Conservation (phyloP, 2,888 invertebrate genomes). For the Blomia tropicalis region DNA sequence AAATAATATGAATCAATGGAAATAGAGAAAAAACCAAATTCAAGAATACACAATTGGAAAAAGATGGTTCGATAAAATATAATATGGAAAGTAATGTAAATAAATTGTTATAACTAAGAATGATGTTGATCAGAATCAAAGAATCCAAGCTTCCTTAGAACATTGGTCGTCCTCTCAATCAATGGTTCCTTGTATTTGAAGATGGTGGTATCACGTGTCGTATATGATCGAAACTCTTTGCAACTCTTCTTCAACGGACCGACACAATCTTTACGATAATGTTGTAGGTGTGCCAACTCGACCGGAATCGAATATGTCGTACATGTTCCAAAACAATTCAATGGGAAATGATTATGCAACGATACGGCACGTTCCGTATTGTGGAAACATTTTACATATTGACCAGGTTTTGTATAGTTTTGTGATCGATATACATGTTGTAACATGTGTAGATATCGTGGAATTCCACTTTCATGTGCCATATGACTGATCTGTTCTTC, state of each 20-base stretch:
- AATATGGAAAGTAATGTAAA: too few species aligned
- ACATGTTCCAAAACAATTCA: slow-evolving; percentile 64
- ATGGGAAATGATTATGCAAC: slow-evolving; percentile 78
- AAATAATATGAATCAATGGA: too few species aligned
- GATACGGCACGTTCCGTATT: slow-evolving; percentile 73
- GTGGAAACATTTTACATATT: slow-evolving; percentile 85
- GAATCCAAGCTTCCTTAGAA: slow-evolving; percentile 56
- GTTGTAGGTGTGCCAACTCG: slow-evolving; percentile 69
- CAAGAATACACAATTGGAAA: too few species aligned
- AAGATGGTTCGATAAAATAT: too few species aligned
- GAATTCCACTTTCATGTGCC: slow-evolving; percentile 31
- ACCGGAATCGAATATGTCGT: slow-evolving; percentile 68
- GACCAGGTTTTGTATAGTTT: slow-evolving; percentile 80
- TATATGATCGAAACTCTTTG: slow-evolving; percentile 57
- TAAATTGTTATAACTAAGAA: too few species aligned
- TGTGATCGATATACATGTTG: slow-evolving; percentile 75
- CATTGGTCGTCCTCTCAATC: slow-evolving; percentile 50
- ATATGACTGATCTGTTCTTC: slow-evolving; percentile 29
- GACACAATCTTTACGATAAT: slow-evolving; percentile 83
- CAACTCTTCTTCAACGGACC: slow-evolving; percentile 67
- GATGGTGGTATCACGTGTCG: slow-evolving; percentile 64
- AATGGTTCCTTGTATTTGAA: slow-evolving; percentile 71
- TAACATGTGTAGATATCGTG: slow-evolving; percentile 71
- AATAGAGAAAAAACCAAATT: too few species aligned
- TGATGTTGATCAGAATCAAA: slow-evolving; percentile 37